Conservation (phyloP, 2,888 invertebrate genomes). For the Oxytorus armatus region DNA sequence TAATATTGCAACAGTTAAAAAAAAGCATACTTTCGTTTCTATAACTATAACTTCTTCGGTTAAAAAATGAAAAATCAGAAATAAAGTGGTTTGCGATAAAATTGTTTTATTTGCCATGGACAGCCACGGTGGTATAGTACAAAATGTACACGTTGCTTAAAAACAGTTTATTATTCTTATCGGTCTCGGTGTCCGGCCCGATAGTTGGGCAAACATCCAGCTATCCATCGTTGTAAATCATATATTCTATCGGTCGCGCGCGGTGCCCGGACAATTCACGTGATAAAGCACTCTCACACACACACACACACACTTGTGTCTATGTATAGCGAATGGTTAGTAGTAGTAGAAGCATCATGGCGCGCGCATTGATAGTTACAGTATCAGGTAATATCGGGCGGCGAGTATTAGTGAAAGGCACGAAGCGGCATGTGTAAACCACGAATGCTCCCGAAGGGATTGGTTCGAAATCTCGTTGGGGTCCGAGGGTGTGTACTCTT, state of each 20-base stretch:
- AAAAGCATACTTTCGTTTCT: too few relatives aligned
- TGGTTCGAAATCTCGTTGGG: constrained; percentile 37
- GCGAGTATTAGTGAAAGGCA: constrained; percentile 26
- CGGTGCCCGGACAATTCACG: constrained; percentile 41
- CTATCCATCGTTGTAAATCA: constrained; percentile 64
- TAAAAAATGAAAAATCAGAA: too few relatives aligned
- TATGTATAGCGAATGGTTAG: background rate
- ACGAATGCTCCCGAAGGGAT: constrained; percentile 46
- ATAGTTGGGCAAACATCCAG: constrained; percentile 66
- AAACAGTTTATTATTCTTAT: constrained; percentile 65
- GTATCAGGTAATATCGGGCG: background rate
- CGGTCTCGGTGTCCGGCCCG: constrained; percentile 40
- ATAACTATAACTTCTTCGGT: too few relatives aligned
- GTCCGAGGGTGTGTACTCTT: constrained; percentile 8
- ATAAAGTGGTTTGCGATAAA: too few relatives aligned
- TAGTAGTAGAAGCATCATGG: constrained; percentile 6
- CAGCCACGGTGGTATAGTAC: too few relatives aligned
- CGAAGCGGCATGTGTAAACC: constrained; percentile 39
- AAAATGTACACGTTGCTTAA: constrained; percentile 25
- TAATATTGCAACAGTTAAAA: too few relatives aligned
- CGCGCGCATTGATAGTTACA: too few relatives aligned
- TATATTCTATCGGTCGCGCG: constrained; percentile 59
- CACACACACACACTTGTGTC: too few relatives aligned
- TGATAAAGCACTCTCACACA: constrained; percentile 60
- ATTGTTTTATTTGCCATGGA: too few relatives aligned